These are phyloP conservation scores for Nasonia oneida DNA, from an alignment of 2,888 invertebrate species.

Conservation along the genomic window DNA sequence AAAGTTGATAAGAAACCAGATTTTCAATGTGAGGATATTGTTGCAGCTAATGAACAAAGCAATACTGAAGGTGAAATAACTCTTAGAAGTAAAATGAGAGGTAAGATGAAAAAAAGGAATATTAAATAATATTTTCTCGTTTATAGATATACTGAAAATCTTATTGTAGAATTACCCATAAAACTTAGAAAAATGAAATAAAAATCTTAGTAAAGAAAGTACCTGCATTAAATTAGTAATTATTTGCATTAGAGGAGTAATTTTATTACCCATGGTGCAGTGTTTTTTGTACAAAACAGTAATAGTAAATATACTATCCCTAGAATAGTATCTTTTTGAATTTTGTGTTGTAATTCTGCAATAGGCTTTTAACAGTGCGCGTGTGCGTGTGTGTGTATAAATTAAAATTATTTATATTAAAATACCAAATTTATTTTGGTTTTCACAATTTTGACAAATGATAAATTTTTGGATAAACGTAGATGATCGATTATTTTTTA, in stretches of 20 bases:
- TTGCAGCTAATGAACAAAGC: conserved; percentile 8
- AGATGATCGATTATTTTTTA: not conserved
- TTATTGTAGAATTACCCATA: not conserved
- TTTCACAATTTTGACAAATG: too few species aligned
- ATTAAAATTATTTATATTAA: not conserved
- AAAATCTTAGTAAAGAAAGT: not conserved
- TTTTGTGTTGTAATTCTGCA: not conserved
- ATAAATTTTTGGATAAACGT: too few species aligned
- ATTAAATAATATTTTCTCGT: not conserved
- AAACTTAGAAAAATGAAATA: not conserved
- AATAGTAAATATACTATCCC: too few species aligned
- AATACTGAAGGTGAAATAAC: conserved; percentile 1
- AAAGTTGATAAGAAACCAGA: not conserved
- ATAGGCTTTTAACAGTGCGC: not conserved
- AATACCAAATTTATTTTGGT: not conserved
- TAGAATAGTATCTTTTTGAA: not conserved
- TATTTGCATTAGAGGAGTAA: not conserved
- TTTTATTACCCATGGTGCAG: too few species aligned
- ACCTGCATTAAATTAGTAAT: not conserved
- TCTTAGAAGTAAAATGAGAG: not conserved
- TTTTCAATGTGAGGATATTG: conserved; percentile 2
- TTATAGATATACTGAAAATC: not conserved
- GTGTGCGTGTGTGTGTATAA: not conserved
- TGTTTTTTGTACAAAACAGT: too few species aligned
- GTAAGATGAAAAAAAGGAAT: not conserved